These are phyloP conservation scores for Coleophora deauratella DNA, from an alignment of 2,888 invertebrate species.

Conservation along the genomic window DNA sequence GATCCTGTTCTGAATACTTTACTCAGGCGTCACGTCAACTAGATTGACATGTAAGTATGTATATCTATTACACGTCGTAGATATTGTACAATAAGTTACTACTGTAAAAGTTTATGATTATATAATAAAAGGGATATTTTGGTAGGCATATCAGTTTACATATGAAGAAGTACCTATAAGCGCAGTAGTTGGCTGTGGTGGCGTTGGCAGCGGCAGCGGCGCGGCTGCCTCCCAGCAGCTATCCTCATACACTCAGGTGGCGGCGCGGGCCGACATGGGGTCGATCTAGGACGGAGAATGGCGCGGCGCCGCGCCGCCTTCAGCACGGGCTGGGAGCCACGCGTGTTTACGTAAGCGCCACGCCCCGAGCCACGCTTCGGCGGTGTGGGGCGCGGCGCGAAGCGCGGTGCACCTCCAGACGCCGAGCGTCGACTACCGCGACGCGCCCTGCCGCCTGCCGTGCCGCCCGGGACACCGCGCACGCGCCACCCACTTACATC, in stretches of 20 bases:
- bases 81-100: no score
- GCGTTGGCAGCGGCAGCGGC: slow-evolving; percentile 60
- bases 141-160: no score
- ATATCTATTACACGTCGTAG: no score
- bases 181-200: slow-evolving; percentile 54
- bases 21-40: no score
- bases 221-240: slow-evolving; percentile 44
- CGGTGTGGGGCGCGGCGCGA: slow-evolving; percentile 70
- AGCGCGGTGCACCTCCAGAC: slow-evolving; percentile 65
- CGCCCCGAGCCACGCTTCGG: slow-evolving; percentile 71
- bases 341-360: slow-evolving; percentile 75
- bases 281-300: slow-evolving; percentile 64
- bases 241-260: slow-evolving; percentile 58
- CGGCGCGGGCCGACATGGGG: slow-evolving; percentile 66
- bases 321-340: slow-evolving; percentile 43
- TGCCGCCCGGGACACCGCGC: slow-evolving; percentile 42
- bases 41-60: no score
- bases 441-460: slow-evolving; percentile 50
- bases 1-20: no score
- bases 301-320: slow-evolving; percentile 61
- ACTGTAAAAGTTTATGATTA: no score
- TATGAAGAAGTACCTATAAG: slow-evolving; percentile 52
- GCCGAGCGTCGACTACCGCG: slow-evolving; percentile 70
- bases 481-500: slow-evolving; percentile 45
- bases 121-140: no score